A percentile compares a stretch with the other conserved stretches of the same genome.
Conservation (phyloP, 2,888 invertebrate genomes). For the Nomada goodeniana region DNA sequence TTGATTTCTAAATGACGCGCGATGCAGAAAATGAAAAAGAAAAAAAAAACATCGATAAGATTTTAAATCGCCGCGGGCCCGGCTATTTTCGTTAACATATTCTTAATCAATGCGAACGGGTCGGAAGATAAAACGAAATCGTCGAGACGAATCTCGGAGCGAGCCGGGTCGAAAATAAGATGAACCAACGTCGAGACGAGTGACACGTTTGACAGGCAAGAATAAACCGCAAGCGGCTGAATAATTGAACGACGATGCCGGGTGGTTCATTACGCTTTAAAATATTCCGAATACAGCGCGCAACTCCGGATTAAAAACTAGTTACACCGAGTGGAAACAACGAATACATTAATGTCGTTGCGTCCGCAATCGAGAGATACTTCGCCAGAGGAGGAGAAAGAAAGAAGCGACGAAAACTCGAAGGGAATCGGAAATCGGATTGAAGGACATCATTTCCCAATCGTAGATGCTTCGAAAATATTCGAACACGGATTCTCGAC, state of each 20-base stretch:
- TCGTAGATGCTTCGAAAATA: too few species aligned
- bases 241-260: conserved; percentile 18
- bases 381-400: neutral
- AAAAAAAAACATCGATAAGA: too few species aligned
- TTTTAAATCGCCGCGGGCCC: too few species aligned
- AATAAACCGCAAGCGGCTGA: conserved; percentile 23
- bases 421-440: too few species aligned
- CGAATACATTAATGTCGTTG: neutral
- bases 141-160: neutral
- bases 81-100: neutral
- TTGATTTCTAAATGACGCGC: neutral
- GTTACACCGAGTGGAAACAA: neutral
- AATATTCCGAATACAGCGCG: conserved; percentile 7
- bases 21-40: too few species aligned
- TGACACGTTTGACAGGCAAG: conserved; percentile 3
- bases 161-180: neutral
- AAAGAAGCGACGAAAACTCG: neutral
- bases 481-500: too few species aligned
- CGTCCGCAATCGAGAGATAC: neutral
- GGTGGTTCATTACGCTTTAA: conserved; percentile 21
- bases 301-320: conserved; percentile 2
- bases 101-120: neutral
- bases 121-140: neutral
- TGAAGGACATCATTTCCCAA: too few species aligned
- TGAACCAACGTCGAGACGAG: neutral